Conservation (phyloP, 2,113 vertebrate genomes). For the Cheilinus undulatus region DNA sequence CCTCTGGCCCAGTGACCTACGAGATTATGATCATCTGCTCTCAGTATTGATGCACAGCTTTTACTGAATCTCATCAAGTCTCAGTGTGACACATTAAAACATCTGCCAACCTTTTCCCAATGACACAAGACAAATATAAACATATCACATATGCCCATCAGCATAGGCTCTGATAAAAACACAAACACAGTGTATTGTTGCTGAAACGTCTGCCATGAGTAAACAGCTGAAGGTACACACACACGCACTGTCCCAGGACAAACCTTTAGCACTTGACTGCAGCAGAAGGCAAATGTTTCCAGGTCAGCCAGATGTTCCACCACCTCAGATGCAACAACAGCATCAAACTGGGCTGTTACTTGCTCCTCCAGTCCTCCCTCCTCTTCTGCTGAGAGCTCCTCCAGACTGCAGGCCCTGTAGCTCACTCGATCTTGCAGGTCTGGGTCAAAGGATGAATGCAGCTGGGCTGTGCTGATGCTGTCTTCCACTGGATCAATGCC, state of each 20-base stretch:
- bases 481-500: slow-evolving; percentile 95
- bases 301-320: slow-evolving; percentile 94
- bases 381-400: slow-evolving; percentile 86
- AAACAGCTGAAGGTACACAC: slow-evolving; percentile 27
- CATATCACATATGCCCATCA: slow-evolving; percentile 6
- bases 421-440: slow-evolving; percentile 83
- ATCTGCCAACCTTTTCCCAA: slow-evolving; percentile 23
- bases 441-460: slow-evolving; percentile 90
- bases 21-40: slow-evolving; percentile 57
- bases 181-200: slow-evolving; percentile 8
- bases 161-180: slow-evolving; percentile 15
- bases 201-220: slow-evolving; percentile 21
- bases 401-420: slow-evolving; percentile 89
- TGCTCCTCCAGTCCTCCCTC: slow-evolving; percentile 24
- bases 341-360: slow-evolving; percentile 83
- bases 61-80: slow-evolving; percentile 12
- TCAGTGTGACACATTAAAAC: slow-evolving; percentile 16
- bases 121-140: slow-evolving; percentile 11
- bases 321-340: slow-evolving; percentile 95
- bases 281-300: slow-evolving; percentile 90
- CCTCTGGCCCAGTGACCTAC: slow-evolving; percentile 49
- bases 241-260: slow-evolving; percentile 17
- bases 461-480: slow-evolving; percentile 89
- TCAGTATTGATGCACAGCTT: slow-evolving; percentile 19
- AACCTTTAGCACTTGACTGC: slow-evolving; percentile 91